Evolutionary conservation across 2,797 vertebrate genomes (phyloP).

Genomic region (Lepus oiostolus): DNA sequence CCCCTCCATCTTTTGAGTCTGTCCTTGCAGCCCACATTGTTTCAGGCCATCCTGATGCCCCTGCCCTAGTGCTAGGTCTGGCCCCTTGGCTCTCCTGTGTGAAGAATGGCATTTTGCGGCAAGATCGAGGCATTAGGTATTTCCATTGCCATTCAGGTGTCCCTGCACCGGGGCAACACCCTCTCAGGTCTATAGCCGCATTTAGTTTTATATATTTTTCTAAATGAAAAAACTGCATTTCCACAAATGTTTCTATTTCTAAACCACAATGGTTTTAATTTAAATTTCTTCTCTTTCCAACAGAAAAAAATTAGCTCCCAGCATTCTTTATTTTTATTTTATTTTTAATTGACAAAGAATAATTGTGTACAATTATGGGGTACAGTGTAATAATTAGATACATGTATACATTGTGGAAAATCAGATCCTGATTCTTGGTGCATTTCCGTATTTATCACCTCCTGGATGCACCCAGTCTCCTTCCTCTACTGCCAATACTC

Average conservation of each 20-base stretch:
- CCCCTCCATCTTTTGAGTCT: background rate
- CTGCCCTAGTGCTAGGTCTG: background rate
- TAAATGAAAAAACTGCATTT: background rate
- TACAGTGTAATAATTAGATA: no score
- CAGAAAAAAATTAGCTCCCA: background rate
- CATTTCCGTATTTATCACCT: background rate
- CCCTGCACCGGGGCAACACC: background rate
- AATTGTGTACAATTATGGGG: no score
- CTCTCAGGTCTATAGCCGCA: rapidly evolving
- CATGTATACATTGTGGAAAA: no score
- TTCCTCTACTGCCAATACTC: no score
- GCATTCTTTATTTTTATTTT: background rate
- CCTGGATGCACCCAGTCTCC: background rate
- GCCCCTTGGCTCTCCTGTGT: background rate
- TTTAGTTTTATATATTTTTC: no score
- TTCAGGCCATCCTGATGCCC: background rate
- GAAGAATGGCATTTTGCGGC: background rate
- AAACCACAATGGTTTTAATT: background rate
- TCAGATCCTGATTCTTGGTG: no score
- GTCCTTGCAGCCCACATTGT: no score
- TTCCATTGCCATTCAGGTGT: background rate
- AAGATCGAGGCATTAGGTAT: background rate
- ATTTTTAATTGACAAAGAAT: no score
- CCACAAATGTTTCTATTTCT: background rate
- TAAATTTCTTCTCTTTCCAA: background rate